Conservation (phyloP, 1,140 invertebrate genomes). For the Ridgeia piscesae region DNA sequence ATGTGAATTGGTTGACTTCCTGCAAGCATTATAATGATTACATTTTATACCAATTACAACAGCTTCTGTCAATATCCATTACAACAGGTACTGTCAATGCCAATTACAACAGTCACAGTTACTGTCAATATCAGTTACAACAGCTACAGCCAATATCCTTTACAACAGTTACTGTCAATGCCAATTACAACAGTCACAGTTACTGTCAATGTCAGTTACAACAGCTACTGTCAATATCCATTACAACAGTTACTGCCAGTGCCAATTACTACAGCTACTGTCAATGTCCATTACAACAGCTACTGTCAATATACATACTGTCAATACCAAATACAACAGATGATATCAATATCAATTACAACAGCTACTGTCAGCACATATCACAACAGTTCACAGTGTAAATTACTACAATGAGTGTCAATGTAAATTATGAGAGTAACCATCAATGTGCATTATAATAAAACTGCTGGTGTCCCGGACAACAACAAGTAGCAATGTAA, state of each 20-base stretch:
- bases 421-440: too few species aligned
- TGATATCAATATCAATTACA: background rate
- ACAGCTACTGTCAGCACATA: background rate
- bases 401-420: too few species aligned
- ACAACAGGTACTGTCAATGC: too few species aligned
- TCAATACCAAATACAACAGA: background rate
- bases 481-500: too few species aligned
- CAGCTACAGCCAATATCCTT: background rate
- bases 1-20: background rate
- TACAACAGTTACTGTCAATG: too few species aligned
- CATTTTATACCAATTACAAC: too few species aligned
- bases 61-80: background rate
- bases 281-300: background rate
- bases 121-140: background rate
- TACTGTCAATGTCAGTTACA: background rate
- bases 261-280: background rate
- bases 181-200: background rate
- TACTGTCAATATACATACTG: background rate
- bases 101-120: too few species aligned
- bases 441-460: too few species aligned
- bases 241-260: background rate
- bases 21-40: background rate
- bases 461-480: too few species aligned
- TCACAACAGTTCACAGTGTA: too few species aligned
- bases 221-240: background rate